These are phyloP conservation scores for Acipenser oxyrinchus DNA, from an alignment of 2,797 vertebrate species.

Conservation along the genomic window DNA sequence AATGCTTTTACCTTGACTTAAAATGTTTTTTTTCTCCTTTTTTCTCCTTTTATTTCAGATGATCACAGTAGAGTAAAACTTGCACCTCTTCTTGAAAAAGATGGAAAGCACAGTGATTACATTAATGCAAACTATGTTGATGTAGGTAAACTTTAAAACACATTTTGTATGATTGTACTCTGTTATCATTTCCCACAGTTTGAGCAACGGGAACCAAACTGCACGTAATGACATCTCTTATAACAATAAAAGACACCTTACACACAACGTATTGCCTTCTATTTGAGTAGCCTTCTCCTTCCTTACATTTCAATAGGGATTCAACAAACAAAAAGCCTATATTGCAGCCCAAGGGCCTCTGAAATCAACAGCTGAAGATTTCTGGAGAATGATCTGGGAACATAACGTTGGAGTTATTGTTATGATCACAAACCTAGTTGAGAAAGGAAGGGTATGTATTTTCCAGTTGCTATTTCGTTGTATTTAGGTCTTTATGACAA, in stretches of 20 bases:
- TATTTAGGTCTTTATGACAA: background rate
- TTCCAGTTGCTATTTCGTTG: background rate
- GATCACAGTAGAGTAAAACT: constrained; percentile 91
- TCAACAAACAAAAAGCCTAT: constrained; percentile 77
- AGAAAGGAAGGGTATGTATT: constrained; percentile 83
- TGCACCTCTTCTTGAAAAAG: constrained; percentile 64
- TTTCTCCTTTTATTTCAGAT: constrained; percentile 56
- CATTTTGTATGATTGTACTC: background rate
- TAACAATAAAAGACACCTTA: too few species aligned
- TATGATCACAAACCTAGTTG: constrained; percentile 96
- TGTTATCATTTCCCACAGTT: background rate
- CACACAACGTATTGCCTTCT: too few species aligned
- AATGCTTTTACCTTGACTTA: too few species aligned
- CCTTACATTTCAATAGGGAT: constrained; percentile 60
- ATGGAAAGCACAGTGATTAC: constrained; percentile 77
- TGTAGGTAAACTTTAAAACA: constrained; percentile 56
- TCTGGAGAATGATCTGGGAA: constrained; percentile 99
- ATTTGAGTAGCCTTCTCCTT: background rate
- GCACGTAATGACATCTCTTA: too few species aligned
- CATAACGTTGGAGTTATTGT: constrained; percentile 84
- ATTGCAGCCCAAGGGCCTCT: constrained; percentile 92
- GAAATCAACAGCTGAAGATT: constrained; percentile 83
- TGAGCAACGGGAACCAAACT: too few species aligned
- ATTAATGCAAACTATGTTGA: constrained; percentile 96
- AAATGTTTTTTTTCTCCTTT: constrained; percentile 12